Conservation (phyloP, 2,797 vertebrate species). For the Halcyon chelicuti region DNA sequence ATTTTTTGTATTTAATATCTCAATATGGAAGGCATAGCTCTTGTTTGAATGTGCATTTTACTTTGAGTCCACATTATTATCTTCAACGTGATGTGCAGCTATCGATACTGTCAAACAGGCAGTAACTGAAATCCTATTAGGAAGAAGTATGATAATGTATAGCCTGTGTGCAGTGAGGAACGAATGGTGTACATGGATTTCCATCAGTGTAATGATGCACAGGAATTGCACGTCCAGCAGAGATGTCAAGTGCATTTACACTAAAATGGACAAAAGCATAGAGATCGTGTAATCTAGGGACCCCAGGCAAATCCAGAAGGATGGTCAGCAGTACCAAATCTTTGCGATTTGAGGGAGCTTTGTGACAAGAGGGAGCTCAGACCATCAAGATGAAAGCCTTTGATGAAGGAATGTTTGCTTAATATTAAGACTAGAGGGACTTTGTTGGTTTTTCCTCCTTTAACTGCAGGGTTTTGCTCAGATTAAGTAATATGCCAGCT, state of each 20-base stretch:
- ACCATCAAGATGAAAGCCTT: neutral
- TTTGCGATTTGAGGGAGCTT: neutral
- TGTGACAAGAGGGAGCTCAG: neutral
- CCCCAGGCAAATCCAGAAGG: neutral
- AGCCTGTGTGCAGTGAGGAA: neutral
- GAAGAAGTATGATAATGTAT: slow-evolving; percentile 3
- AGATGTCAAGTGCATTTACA: neutral
- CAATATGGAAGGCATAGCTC: neutral
- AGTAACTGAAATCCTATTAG: neutral
- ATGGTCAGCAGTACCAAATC: neutral
- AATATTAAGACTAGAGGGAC: neutral
- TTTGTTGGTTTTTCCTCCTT: neutral
- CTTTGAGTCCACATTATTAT: neutral
- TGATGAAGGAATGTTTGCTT: neutral
- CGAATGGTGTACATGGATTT: neutral
- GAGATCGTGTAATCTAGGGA: neutral
- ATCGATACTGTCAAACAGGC: neutral
- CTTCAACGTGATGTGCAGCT: neutral
- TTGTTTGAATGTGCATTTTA: slow-evolving; percentile 5
- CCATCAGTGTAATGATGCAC: neutral
- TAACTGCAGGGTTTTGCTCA: neutral
- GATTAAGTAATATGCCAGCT: neutral
- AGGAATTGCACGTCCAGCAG: slow-evolving; percentile 9
- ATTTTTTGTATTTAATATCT: neutral
- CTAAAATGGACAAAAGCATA: neutral